These are phyloP conservation scores for Diplazon laetatorius DNA, from an alignment of 2,888 invertebrate species.

Conservation along the genomic window DNA sequence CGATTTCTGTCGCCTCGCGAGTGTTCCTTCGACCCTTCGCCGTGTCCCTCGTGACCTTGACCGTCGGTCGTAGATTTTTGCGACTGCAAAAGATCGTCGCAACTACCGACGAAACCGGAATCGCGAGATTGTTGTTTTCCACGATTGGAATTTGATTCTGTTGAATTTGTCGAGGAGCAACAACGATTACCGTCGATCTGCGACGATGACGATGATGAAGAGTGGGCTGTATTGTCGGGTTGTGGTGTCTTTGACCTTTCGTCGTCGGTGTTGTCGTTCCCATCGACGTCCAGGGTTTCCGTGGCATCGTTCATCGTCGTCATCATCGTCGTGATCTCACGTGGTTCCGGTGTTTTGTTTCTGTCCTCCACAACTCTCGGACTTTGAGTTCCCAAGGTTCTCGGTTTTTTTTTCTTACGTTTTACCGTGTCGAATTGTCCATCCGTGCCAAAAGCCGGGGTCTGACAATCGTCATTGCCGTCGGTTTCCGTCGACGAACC, in stretches of 20 bases:
- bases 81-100: conserved; percentile 91
- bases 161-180: too few species aligned
- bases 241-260: conserved; percentile 87
- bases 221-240: conserved; percentile 82
- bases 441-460: conserved; percentile 87
- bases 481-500: conserved; percentile 89
- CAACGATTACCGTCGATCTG: conserved; percentile 69
- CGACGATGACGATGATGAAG: conserved; percentile 58
- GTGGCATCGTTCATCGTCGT: conserved; percentile 77
- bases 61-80: conserved; percentile 79
- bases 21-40: conserved; percentile 59
- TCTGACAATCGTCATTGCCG: conserved; percentile 85
- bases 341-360: conserved; percentile 86
- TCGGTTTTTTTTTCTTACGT: conserved; percentile 90
- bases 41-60: conserved; percentile 64
- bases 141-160: conserved; percentile 80
- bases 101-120: conserved; percentile 94
- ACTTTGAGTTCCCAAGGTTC: conserved; percentile 80
- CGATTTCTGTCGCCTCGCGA: conserved; percentile 52
- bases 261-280: conserved; percentile 85
- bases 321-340: too few species aligned
- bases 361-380: conserved; percentile 84
- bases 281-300: conserved; percentile 85
- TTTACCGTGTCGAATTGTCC: conserved; percentile 92
- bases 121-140: conserved; percentile 93